These are phyloP conservation scores for Orchestes rusci DNA, from an alignment of 2,888 invertebrate species.

Conservation along the genomic window DNA sequence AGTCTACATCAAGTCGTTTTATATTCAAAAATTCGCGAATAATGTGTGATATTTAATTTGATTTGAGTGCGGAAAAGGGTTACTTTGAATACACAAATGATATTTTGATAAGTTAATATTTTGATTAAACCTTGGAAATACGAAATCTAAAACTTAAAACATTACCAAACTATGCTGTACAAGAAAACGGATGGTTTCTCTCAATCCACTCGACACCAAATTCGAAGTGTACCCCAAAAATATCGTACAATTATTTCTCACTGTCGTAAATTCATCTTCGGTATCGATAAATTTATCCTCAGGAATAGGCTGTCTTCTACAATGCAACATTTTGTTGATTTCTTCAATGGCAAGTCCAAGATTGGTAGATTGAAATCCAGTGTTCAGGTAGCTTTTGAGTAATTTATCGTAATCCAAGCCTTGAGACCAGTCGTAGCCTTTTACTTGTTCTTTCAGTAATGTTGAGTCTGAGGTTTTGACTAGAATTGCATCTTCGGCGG, in stretches of 20 bases:
- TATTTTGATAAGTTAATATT: too few species aligned
- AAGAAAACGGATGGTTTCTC: constrained; percentile 85
- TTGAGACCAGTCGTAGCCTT: constrained; percentile 90
- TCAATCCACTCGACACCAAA: constrained; percentile 88
- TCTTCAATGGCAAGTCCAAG: constrained; percentile 86
- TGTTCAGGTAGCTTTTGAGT: constrained; percentile 67
- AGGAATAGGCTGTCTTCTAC: constrained; percentile 60
- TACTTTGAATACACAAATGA: too few species aligned
- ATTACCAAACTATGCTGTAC: constrained; percentile 72
- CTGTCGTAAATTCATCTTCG: constrained; percentile 71
- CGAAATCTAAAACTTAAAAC: too few species aligned
- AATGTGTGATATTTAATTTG: too few species aligned
- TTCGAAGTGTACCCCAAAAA: constrained; percentile 98
- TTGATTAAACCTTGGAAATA: too few species aligned
- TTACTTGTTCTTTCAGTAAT: constrained; percentile 47
- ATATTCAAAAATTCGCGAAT: too few species aligned
- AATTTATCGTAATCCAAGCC: constrained; percentile 81
- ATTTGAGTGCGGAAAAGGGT: too few species aligned
- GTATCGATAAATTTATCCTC: constrained; percentile 61
- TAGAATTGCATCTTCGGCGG: constrained; percentile 33
- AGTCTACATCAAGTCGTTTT: too few species aligned
- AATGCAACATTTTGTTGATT: constrained; percentile 84
- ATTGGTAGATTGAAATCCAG: constrained; percentile 97
- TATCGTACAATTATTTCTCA: constrained; percentile 81
- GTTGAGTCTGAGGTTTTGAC: constrained; percentile 35